Percentiles rank a stretch among this genome's conserved stretches.
Conservation (phyloP, 1,140 invertebrate genomes). For the Laodelphax striatellus region DNA sequence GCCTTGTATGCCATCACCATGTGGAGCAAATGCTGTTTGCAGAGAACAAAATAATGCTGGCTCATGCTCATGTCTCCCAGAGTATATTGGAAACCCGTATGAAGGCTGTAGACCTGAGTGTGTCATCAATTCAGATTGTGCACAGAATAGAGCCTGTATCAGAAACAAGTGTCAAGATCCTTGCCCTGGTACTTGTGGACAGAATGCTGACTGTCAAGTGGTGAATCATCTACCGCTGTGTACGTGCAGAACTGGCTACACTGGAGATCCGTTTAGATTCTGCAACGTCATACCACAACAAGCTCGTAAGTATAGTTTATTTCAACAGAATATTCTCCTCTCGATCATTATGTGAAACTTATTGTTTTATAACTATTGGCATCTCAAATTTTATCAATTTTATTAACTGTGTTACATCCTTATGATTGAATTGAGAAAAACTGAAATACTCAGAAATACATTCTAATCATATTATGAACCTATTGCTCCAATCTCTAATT, state of each 20-base stretch:
- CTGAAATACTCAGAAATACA: too few relatives aligned
- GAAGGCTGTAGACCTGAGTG: conserved; percentile 61
- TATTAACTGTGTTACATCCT: too few relatives aligned
- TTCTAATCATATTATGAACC: too few relatives aligned
- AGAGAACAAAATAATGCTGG: conserved; percentile 52
- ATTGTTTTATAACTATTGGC: too few relatives aligned
- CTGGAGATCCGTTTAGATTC: conserved; percentile 56
- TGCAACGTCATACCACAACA: conserved; percentile 39
- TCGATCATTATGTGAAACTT: too few relatives aligned
- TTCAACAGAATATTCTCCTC: too few relatives aligned
- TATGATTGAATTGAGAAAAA: too few relatives aligned
- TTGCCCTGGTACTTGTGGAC: conserved; percentile 53
- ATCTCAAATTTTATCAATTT: too few relatives aligned
- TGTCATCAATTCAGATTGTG: conserved; percentile 55
- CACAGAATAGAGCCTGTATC: conserved; percentile 55
- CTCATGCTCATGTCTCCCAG: conserved; percentile 48
- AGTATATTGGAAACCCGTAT: conserved; percentile 33
- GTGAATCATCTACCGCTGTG: conserved; percentile 59
- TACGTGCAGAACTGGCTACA: conserved; percentile 51
- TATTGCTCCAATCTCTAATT: too few relatives aligned
- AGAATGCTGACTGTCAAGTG: conserved; percentile 55
- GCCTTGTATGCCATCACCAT: conserved; percentile 56
- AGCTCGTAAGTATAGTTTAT: conserved; percentile 6
- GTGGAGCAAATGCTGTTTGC: conserved; percentile 55
- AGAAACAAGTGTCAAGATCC: conserved; percentile 60